Evolutionary conservation across 2,797 vertebrate genomes (phyloP).

Genomic region (Zonotrichia albicollis): DNA sequence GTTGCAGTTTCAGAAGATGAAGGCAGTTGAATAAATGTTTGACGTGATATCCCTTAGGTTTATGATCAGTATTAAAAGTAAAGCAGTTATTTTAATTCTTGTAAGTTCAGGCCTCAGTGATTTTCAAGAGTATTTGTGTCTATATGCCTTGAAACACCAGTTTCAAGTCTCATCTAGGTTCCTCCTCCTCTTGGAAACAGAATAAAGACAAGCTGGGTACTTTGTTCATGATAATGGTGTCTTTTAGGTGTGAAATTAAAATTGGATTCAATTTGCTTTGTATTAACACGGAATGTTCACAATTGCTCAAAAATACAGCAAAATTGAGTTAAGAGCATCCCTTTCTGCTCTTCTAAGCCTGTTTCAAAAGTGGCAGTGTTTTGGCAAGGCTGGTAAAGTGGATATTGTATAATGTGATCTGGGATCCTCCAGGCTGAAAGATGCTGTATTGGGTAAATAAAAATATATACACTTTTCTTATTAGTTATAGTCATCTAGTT

Average conservation of each 20-base stretch:
- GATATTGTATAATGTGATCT: not conserved
- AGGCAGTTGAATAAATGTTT: not conserved
- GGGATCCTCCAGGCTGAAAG: not conserved
- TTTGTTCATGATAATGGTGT: conserved; percentile 23
- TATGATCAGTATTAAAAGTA: not conserved
- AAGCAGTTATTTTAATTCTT: not conserved
- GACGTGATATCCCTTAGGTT: not conserved
- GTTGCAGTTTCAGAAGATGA: not conserved
- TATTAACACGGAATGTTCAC: conserved; percentile 10
- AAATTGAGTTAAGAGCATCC: not conserved
- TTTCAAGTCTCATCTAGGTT: not conserved
- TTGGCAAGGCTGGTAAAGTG: not conserved
- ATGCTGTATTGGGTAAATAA: not conserved
- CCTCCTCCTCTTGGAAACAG: conserved; percentile 15
- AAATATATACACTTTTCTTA: not conserved
- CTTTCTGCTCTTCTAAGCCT: not conserved
- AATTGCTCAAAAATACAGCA: not conserved
- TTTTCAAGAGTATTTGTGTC: not conserved
- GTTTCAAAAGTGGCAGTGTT: not conserved
- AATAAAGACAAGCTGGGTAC: conserved; percentile 11
- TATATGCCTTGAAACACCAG: not conserved
- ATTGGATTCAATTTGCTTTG: conserved; percentile 27
- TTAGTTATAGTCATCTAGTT: not conserved
- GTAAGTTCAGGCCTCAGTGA: not conserved
- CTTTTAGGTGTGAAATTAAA: conserved; percentile 53